phyloP scores from a whole-genome alignment of 2,113 vertebrate species.

The Ornithorhynchus anatinus region DNA sequence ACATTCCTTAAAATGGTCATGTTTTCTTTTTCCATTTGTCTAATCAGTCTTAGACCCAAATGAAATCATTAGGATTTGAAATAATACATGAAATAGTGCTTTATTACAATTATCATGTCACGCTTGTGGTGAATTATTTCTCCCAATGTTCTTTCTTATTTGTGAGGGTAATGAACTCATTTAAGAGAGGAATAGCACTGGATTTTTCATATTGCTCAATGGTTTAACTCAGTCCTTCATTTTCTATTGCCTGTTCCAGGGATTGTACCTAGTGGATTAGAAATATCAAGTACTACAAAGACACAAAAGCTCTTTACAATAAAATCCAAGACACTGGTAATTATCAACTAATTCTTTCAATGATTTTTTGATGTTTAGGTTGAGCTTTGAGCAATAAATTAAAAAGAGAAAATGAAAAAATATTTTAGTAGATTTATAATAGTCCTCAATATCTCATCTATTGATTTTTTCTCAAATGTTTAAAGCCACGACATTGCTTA shows the following conservation, averaged over 20 bases:
- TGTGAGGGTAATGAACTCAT: conserved; percentile 33
- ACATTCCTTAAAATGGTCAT: no score
- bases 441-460: conserved; percentile 57
- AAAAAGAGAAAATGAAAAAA: conserved; percentile 30
- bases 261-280: conserved; percentile 68
- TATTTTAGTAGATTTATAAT: conserved; percentile 50
- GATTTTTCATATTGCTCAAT: conserved; percentile 25
- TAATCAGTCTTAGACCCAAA: no score
- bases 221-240: conserved; percentile 49
- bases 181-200: conserved; percentile 34
- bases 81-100: conserved; percentile 51
- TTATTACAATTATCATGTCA: conserved; percentile 45
- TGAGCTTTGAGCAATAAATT: conserved; percentile 50
- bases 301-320: conserved; percentile 62
- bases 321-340: conserved; percentile 64
- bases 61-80: conserved; percentile 29
- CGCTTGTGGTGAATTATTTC: conserved; percentile 36
- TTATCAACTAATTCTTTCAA: conserved; percentile 65
- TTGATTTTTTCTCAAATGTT: conserved; percentile 69
- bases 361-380: conserved; percentile 60
- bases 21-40: no score
- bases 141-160: conserved; percentile 39
- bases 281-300: conserved; percentile 63
- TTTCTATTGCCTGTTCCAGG: conserved; percentile 27
- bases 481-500: conserved; percentile 72